A percentile compares a stretch with the other conserved stretches of the same genome.
phyloP scores from a whole-genome alignment of 2,797 vertebrate genomes.

The Nyctalus aviator region DNA sequence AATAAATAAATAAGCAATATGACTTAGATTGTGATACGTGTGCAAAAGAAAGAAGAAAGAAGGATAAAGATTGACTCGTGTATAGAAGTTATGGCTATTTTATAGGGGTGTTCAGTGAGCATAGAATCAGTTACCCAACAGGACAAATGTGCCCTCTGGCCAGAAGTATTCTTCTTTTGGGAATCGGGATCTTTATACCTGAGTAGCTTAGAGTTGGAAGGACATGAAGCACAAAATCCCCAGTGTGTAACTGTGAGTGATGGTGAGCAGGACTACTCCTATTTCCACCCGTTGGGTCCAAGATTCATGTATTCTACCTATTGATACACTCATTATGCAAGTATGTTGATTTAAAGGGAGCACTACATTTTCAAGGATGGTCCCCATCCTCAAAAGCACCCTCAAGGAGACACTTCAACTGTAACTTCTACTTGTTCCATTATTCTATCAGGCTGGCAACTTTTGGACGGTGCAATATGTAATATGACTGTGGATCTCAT shows the following conservation, averaged over 20 bases:
- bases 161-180: not conserved
- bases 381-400: not conserved
- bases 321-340: not conserved
- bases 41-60: not conserved
- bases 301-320: not conserved
- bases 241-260: not conserved
- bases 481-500: not conserved
- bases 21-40: not conserved
- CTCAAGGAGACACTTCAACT: not conserved
- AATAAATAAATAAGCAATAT: not conserved
- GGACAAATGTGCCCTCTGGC: not conserved
- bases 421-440: not conserved
- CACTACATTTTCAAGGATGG: not conserved
- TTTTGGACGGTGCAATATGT: not conserved
- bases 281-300: not conserved
- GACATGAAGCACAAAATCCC: not conserved
- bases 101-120: not conserved
- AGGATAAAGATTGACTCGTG: not conserved
- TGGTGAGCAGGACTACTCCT: not conserved
- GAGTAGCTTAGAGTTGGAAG: not conserved
- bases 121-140: not conserved
- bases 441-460: not conserved
- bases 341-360: not conserved
- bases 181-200: not conserved
- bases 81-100: not conserved